Evolutionary conservation across 92 coral and sea anemone genomes (phyloP).

Genomic region (Palythoa grandiflora): DNA sequence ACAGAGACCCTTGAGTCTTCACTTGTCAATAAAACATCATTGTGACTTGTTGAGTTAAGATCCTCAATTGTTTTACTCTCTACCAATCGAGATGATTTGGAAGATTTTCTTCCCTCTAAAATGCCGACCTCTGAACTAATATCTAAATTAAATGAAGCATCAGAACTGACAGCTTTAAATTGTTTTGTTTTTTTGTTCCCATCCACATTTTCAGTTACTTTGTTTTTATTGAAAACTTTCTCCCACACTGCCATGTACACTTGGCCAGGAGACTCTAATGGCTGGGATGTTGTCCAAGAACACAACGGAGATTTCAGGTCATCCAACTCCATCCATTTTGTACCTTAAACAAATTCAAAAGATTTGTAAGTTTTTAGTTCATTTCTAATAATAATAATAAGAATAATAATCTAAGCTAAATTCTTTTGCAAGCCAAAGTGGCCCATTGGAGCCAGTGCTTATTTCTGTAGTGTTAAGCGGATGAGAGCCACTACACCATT

Average conservation of each 20-base stretch:
- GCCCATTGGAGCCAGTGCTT: too few species aligned
- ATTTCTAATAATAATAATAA: not conserved
- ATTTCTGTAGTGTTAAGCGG: too few species aligned
- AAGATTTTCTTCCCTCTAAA: not conserved
- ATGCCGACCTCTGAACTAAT: not conserved
- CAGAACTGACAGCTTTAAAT: not conserved
- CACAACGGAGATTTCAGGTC: conserved; percentile 75
- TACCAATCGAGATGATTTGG: not conserved
- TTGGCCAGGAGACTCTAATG: conserved; percentile 70
- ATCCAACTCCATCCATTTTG: conserved; percentile 90
- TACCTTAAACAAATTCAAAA: conserved; percentile 55
- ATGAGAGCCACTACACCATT: too few species aligned
- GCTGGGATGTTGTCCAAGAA: conserved; percentile 64
- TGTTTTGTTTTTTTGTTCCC: not conserved
- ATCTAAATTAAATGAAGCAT: not conserved
- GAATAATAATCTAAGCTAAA: too few species aligned
- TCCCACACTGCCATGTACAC: conserved; percentile 90
- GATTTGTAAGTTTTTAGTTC: not conserved
- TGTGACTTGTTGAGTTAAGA: not conserved
- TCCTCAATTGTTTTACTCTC: not conserved
- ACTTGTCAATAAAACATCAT: not conserved
- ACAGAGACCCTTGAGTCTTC: not conserved
- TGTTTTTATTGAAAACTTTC: conserved; percentile 27
- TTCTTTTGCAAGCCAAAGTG: too few species aligned
- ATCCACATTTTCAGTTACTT: not conserved